Base-by-base conservation (phyloP, 2,888 invertebrate genomes). In the Idaea biselata region DNA sequence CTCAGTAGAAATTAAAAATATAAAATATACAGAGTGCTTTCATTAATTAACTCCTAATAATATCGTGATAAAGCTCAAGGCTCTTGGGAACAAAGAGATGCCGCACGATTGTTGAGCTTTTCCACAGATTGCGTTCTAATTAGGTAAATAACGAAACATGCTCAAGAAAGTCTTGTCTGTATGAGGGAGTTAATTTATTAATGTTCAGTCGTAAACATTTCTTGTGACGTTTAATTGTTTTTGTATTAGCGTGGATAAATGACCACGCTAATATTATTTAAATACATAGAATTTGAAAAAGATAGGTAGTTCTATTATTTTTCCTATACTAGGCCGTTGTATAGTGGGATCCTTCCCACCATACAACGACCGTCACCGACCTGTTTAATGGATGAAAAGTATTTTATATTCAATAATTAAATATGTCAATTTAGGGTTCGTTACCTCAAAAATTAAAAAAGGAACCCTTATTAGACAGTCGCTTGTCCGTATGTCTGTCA, bases 41-140 rank as follows among this genome's bases (percentile, higher is more conserved):
- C 55, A 58, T 64, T 68, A 68, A 68, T 68, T 68, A 68, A 62
- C 65, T 63, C 62, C 58, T 63, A 65, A 65, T 65, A 65, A 64
- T 59, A 65, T 18, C 59, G 61, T 60, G 60, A 54, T 31, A 58
- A 58, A 55, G 59, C 44, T 55, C 55, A 55, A 55, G 55, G 16
- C n/a, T 17, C 18, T 17, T 18, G 18, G 33, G 16, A 58, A 65
- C 64, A 65, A 67, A 68, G 62, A 63, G 67, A 62, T 63, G 58
- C 65, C 61, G 58, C 61, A 55, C 33, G 58, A 18, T 58, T 32
- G 14, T 17, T 17, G 16, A 32, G 17, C 33, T 11, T 32, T 60
- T 58, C 31, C 58, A 58, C 60, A 62, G 58, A 56, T 58, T 63
- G 25, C 55, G 17, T 58, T 63, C 32, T 62, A 59, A 63, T 66